These are phyloP conservation scores for Astyanax mexicanus DNA, from an alignment of 2,797 vertebrate genomes.

Conservation along the genomic window DNA sequence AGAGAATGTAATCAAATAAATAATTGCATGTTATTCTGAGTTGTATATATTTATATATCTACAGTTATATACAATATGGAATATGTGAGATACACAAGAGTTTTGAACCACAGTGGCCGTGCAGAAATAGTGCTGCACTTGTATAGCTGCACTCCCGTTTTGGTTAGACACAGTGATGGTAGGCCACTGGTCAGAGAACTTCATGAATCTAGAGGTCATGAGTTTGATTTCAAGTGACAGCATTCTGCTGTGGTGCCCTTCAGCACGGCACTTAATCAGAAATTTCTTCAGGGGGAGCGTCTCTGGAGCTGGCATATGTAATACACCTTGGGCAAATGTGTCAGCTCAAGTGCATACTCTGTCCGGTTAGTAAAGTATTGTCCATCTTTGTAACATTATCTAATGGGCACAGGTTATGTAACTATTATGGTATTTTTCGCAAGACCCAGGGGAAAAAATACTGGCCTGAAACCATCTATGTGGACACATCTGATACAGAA, in stretches of 20 bases:
- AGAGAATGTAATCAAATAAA: slow-evolving; percentile 4
- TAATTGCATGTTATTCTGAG: background rate
- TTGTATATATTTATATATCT: background rate
- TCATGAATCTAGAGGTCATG: background rate
- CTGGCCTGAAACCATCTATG: background rate
- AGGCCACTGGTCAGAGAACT: slow-evolving; percentile 6
- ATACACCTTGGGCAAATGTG: slow-evolving; percentile 23
- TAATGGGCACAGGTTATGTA: background rate
- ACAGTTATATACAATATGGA: background rate
- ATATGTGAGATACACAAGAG: too few species aligned
- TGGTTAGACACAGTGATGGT: background rate
- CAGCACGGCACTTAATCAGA: slow-evolving; percentile 5
- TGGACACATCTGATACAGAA: background rate
- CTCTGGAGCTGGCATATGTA: slow-evolving; percentile 11
- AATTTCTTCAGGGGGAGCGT: background rate
- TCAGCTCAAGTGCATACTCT: slow-evolving; percentile 5
- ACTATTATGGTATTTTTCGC: background rate
- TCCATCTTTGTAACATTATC: background rate
- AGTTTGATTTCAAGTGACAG: slow-evolving; percentile 19
- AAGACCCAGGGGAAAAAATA: background rate
- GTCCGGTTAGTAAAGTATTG: slow-evolving; percentile 3
- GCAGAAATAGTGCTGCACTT: background rate
- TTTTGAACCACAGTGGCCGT: background rate
- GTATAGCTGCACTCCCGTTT: background rate
- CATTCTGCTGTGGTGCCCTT: background rate